These are phyloP conservation scores for Mus spicilegus DNA, from an alignment of 2,113 vertebrate species.

Conservation along the genomic window DNA sequence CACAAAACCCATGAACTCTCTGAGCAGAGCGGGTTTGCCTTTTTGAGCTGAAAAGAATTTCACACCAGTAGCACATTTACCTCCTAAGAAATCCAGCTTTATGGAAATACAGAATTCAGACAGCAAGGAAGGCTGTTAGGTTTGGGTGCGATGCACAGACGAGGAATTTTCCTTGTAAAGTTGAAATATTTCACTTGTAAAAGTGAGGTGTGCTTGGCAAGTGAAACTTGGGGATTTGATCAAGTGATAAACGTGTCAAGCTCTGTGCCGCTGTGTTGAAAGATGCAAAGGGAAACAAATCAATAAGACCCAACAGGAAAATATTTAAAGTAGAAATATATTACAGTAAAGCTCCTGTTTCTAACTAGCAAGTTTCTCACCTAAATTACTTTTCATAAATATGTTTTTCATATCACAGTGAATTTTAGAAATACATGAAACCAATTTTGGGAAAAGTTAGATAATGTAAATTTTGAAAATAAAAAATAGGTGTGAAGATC, in stretches of 20 bases:
- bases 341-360: not conserved
- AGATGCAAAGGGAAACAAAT: slow-evolving; percentile 71
- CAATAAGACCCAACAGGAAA: slow-evolving; percentile 33
- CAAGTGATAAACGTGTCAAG: slow-evolving; percentile 74
- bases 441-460: not conserved
- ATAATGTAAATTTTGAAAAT: slow-evolving; percentile 28
- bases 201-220: slow-evolving; percentile 66
- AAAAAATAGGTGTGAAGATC: not conserved
- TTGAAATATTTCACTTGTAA: slow-evolving; percentile 67
- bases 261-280: slow-evolving; percentile 13
- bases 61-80: not conserved
- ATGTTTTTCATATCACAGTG: not conserved
- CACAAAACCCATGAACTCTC: not conserved
- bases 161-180: slow-evolving; percentile 67
- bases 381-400: not conserved
- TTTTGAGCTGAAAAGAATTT: not conserved
- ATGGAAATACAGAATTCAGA: slow-evolving; percentile 1
- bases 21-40: not conserved
- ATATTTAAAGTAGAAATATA: not conserved
- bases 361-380: slow-evolving; percentile 32
- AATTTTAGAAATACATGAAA: not conserved
- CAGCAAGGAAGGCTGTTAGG: slow-evolving; percentile 16
- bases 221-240: slow-evolving; percentile 66
- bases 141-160: not conserved
- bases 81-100: not conserved